Evolutionary conservation across 2,888 invertebrate species (phyloP), one percentile per base, ranked within the genome.

Genomic region (Ectemnius continuus): DNA sequence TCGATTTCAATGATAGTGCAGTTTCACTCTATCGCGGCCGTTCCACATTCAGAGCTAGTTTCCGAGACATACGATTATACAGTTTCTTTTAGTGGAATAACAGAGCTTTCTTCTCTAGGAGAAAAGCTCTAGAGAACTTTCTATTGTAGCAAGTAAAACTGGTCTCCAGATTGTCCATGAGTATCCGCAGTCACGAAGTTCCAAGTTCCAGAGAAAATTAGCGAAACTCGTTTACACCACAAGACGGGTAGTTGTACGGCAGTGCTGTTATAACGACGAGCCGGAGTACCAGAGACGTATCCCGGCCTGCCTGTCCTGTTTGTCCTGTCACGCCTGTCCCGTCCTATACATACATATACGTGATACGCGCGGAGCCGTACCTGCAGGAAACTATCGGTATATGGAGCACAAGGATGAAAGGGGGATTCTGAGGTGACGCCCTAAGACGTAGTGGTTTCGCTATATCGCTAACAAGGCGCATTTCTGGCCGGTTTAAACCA

Each of bases 181-280:
- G 67, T 62, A 75, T 75, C 83, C 56, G 70, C 47, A 45, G 73
- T 70, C 67, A 47, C 52, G 74, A 28, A 81, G 70, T 78, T 80
- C 61, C 48, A 28, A 76, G 78, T 76, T 83, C 56, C 70, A 47
- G 56, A 48, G 47, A 74, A 82, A 82, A 82, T 82, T 82, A 84
- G 84, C 59, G 81, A 80, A 82, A 82, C 82, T 81, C 84, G 84
- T 82, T 82, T 80, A 71, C 77, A 67, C 69, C 75, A 65, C 70
- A 71, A 84, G 82, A 76, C 84, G 81, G 84, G 36, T 77, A 79
- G 79, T 79, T 84, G 72, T 67, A 67, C 59, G 79, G 67, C 61
- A 63, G 61, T 57, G 68, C 75, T 63, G 84, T 81, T 84, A 81
- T 79, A 79, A 81, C 79, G 74, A 76, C 71, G 73, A 75, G 74